Conservation (phyloP, 1,140 invertebrate species). For the Ceratina japonica region DNA sequence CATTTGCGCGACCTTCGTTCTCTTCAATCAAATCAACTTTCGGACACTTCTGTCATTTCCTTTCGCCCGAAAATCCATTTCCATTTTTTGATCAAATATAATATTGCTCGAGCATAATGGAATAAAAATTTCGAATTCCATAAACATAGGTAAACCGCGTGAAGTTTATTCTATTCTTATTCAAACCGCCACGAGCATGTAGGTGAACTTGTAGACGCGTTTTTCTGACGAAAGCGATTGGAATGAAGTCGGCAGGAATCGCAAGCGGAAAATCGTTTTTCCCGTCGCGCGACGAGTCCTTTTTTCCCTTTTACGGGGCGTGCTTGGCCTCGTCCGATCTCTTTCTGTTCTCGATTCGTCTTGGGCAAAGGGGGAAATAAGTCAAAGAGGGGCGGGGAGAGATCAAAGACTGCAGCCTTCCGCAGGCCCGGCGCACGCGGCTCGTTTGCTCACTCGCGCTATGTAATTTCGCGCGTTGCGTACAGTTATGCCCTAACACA, state of each 20-base stretch:
- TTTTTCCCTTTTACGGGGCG: slow-evolving; percentile 3
- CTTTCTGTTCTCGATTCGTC: slow-evolving; percentile 22
- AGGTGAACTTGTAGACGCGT: too few relatives aligned
- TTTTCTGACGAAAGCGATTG: not conserved
- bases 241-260: not conserved
- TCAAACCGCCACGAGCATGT: too few relatives aligned
- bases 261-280: slow-evolving; percentile 8
- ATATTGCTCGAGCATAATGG: too few relatives aligned
- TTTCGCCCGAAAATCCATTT: too few relatives aligned
- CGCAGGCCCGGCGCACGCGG: not conserved
- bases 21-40: too few relatives aligned
- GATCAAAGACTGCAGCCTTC: slow-evolving; percentile 30
- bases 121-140: too few relatives aligned
- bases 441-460: slow-evolving; percentile 6
- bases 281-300: not conserved
- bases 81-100: too few relatives aligned
- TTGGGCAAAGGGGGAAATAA: slow-evolving; percentile 5
- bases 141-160: too few relatives aligned
- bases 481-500: slow-evolving; percentile 1
- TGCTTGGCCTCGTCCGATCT: not conserved
- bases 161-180: too few relatives aligned
- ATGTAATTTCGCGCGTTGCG: slow-evolving; percentile 38
- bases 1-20: too few relatives aligned
- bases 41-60: too few relatives aligned
- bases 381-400: slow-evolving; percentile 19